A percentile compares a stretch with the other conserved stretches of the same genome.
phyloP scores from a whole-genome alignment of 2,797 vertebrate species.

The Poecilia velifera region DNA sequence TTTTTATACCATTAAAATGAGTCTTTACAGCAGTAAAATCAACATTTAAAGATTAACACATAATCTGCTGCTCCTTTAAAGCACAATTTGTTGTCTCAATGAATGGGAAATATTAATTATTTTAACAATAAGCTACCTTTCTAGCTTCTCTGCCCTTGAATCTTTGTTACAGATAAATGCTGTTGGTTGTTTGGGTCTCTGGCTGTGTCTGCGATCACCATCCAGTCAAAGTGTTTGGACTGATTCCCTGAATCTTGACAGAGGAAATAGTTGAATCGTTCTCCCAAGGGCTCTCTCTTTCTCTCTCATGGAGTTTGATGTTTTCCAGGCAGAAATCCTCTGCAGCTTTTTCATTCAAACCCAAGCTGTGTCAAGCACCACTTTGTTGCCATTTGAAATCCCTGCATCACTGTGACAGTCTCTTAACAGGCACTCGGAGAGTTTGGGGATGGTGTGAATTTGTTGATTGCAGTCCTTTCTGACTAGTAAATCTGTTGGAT shows the following conservation, averaged over 20 bases:
- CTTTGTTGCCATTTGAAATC: conserved; percentile 53
- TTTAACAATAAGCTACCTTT: conserved; percentile 1
- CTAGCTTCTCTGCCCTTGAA: conserved; percentile 18
- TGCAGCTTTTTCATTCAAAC: conserved; percentile 37
- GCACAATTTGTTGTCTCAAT: conserved; percentile 16
- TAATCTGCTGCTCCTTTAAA: neutral
- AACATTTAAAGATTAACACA: neutral
- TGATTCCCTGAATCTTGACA: conserved; percentile 40
- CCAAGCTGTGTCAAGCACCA: conserved; percentile 50
- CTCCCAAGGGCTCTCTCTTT: conserved; percentile 14
- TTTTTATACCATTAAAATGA: neutral
- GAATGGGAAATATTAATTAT: conserved; percentile 6
- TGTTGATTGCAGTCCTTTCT: conserved; percentile 63
- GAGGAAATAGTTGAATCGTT: conserved; percentile 33
- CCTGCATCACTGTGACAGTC: conserved; percentile 34
- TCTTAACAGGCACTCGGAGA: conserved; percentile 48
- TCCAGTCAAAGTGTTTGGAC: conserved; percentile 48
- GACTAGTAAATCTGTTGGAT: conserved; percentile 59
- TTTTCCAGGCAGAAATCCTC: conserved; percentile 51
- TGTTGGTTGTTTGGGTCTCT: conserved; percentile 32
- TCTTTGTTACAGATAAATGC: conserved; percentile 32
- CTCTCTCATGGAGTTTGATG: conserved; percentile 43
- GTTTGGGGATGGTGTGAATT: conserved; percentile 33
- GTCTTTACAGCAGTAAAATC: neutral
- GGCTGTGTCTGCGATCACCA: conserved; percentile 26